Conservation (phyloP, 2,888 invertebrate genomes). For the Camptogramma bilineatum region DNA sequence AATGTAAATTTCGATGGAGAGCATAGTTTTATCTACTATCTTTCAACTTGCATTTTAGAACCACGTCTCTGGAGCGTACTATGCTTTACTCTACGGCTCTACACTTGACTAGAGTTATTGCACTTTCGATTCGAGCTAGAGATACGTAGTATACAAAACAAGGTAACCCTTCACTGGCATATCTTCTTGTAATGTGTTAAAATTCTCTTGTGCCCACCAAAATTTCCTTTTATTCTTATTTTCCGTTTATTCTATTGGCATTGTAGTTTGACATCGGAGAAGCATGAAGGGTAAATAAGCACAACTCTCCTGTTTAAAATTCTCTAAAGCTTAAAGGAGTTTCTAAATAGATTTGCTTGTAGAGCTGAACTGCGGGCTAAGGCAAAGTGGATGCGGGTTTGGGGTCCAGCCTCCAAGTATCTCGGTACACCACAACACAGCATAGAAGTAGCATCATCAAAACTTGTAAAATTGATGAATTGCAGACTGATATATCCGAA, state of each 20-base stretch:
- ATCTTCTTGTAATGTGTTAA: conserved; percentile 81
- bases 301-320: conserved; percentile 65
- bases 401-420: conserved; percentile 82
- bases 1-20: conserved; percentile 59
- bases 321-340: conserved; percentile 47
- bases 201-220: conserved; percentile 59
- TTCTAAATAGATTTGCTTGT: conserved; percentile 71
- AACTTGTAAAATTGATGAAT: neutral
- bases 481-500: neutral
- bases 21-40: conserved; percentile 67
- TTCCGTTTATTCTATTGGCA: conserved; percentile 50
- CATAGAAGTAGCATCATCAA: neutral
- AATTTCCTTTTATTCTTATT: conserved; percentile 47
- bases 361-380: conserved; percentile 67
- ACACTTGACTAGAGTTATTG: conserved; percentile 72
- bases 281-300: conserved; percentile 65
- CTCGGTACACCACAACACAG: conserved; percentile 57
- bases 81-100: conserved; percentile 67
- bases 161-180: conserved; percentile 55
- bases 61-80: conserved; percentile 62
- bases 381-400: conserved; percentile 78
- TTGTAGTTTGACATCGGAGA: conserved; percentile 51
- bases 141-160: conserved; percentile 54
- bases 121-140: conserved; percentile 69
- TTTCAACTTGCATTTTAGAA: conserved; percentile 71